Conservation (phyloP, 2,797 vertebrate genomes). For the Spinus pinus region DNA sequence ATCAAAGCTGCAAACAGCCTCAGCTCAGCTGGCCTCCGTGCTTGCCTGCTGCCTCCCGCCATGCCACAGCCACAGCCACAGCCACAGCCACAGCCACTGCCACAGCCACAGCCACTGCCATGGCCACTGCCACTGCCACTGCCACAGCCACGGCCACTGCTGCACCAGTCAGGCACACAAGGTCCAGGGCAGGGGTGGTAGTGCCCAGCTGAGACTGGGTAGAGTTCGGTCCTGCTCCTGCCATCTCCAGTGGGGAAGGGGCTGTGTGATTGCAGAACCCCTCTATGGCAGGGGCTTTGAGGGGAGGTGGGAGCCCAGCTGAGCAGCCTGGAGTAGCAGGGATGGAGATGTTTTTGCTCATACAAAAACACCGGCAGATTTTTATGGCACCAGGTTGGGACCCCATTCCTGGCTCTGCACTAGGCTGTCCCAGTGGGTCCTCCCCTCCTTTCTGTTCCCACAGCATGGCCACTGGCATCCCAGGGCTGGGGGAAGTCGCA, state of each 20-base stretch:
- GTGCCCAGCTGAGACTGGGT: fast-evolving
- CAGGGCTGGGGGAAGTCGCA: neutral
- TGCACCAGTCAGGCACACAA: fast-evolving
- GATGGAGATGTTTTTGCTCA: fast-evolving
- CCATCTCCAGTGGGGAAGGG: neutral
- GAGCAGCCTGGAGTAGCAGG: neutral
- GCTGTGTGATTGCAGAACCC: neutral
- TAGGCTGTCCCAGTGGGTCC: neutral
- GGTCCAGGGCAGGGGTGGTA: neutral
- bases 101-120: fast-evolving
- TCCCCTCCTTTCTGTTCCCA: neutral
- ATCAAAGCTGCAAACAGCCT: conserved; percentile 43
- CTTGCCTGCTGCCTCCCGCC: fast-evolving
- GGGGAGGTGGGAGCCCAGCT: neutral
- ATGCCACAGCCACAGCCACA: fast-evolving
- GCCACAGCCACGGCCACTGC: fast-evolving
- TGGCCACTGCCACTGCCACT: neutral
- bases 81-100: fast-evolving
- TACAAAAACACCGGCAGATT: neutral
- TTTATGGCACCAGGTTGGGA: fast-evolving
- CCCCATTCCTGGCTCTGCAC: fast-evolving
- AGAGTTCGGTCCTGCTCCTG: neutral
- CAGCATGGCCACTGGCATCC: neutral
- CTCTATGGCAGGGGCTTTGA: neutral
- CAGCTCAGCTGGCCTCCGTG: neutral